phyloP scores from a whole-genome alignment of 2,888 invertebrate genomes.

The Eustalomyia histrio region DNA sequence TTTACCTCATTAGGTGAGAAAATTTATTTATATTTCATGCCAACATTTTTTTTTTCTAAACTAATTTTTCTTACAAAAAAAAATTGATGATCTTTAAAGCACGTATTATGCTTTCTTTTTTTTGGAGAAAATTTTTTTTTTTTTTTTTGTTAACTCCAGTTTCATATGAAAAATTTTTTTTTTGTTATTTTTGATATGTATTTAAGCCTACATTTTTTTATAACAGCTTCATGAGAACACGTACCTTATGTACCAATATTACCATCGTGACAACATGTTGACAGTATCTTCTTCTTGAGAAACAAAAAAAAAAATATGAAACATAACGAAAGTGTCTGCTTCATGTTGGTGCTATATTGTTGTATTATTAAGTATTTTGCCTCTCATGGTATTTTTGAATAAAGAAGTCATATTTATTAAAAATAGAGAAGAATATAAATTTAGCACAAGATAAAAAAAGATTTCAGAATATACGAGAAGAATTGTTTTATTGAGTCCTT shows the following conservation, averaged over 20 bases:
- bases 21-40: slow-evolving; percentile 30
- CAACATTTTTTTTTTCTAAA: background rate
- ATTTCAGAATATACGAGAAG: too few relatives aligned
- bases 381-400: background rate
- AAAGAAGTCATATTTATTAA: background rate
- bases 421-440: background rate
- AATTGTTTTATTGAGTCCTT: too few relatives aligned
- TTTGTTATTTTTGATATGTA: background rate
- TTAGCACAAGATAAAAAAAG: background rate
- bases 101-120: background rate
- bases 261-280: slow-evolving; percentile 52
- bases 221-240: slow-evolving; percentile 16
- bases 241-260: slow-evolving; percentile 41
- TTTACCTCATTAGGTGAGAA: slow-evolving; percentile 40
- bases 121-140: background rate
- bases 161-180: background rate
- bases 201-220: background rate
- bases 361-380: background rate
- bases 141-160: background rate
- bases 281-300: slow-evolving; percentile 35
- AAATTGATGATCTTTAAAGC: background rate
- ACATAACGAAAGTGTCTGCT: background rate
- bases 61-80: background rate
- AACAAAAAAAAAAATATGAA: too few relatives aligned
- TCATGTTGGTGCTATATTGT: background rate